Evolutionary conservation across 2,797 vertebrate genomes (phyloP), one percentile per base, ranked within the genome.

Genomic region (Sparus aurata): DNA sequence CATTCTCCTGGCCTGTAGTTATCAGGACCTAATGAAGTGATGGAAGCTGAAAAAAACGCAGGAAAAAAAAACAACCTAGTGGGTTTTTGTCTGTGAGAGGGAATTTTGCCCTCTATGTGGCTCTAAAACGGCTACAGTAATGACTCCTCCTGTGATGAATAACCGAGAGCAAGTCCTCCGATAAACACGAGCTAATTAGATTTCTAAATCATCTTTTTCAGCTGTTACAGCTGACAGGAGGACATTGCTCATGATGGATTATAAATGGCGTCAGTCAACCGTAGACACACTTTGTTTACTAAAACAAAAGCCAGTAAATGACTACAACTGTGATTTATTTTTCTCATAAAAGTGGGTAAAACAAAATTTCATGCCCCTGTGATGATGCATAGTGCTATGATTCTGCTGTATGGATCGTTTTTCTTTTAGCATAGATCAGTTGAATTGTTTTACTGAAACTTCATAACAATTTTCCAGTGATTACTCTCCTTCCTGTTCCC

Each of bases 111-210:
- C 5, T 53, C 82, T 18, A 4, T 23, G 69, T 61, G 38, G 53
- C 69, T 76, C 23, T 59, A 13, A 25, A 73, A 41, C 41, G 16
- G 53, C 72, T 53, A 1, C 25, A 41, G 27, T 74, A 76, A 79
- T 72, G 15, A 77, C 47, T 82, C 68, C 53, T 45, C 25, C 45
- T 58, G 50, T 77, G 63, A 74, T 86, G 54, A 77, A 89, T 83
- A 79, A 81, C 59, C 25, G 71, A 43, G 64, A 77, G 57, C 34
- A 1, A 69, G 73, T 75, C 77, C 53, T 85, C 55, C 76, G 77
- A 82, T 88, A 77, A 85, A 77, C 76, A 60, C 52, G 5, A 18
- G 70, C 79, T 91, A 90, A 90, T 92, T 91, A 79, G 73, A 80
- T 89, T 88, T 81, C 55, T 83, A 64, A 83, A 91, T 93, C 77